Evolutionary conservation across 2,113 vertebrate genomes (phyloP).

Genomic region (Catharus fuscescens): DNA sequence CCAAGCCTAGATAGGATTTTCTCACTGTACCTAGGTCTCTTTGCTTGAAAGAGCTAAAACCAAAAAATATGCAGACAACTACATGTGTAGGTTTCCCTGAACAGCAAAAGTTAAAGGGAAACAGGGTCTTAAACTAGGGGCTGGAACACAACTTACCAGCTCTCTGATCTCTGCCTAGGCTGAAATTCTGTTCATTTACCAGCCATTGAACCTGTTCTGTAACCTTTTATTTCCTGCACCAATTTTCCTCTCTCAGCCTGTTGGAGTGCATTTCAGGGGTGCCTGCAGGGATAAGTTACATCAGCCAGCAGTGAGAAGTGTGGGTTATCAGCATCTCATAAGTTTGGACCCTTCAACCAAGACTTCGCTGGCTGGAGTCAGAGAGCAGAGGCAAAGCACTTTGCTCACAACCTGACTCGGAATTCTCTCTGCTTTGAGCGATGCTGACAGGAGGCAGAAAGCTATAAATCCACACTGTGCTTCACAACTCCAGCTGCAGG

Average conservation of each 20-base stretch:
- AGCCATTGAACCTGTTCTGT: not conserved
- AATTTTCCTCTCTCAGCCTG: not conserved
- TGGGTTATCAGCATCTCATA: not conserved
- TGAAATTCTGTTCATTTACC: not conserved
- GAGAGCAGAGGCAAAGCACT: not conserved
- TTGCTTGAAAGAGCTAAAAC: not conserved
- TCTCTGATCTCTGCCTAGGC: not conserved
- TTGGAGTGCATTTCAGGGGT: not conserved
- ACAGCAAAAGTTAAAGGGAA: not conserved
- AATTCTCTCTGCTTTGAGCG: not conserved
- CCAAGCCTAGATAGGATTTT: not conserved
- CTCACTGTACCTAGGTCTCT: not conserved
- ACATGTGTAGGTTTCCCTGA: not conserved
- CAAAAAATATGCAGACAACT: not conserved
- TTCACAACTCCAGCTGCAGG: not conserved
- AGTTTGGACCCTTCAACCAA: not conserved
- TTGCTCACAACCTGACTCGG: not conserved
- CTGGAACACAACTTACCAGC: not conserved
- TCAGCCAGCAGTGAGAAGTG: not conserved
- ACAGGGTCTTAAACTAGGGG: not conserved
- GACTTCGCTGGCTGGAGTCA: not conserved
- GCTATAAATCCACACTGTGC: not conserved
- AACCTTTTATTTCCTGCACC: rapidly evolving
- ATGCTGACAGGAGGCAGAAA: not conserved
- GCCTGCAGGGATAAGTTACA: not conserved